Evolutionary conservation across 2,113 vertebrate genomes (phyloP).

Genomic region (Periophthalmodon schlosseri): DNA sequence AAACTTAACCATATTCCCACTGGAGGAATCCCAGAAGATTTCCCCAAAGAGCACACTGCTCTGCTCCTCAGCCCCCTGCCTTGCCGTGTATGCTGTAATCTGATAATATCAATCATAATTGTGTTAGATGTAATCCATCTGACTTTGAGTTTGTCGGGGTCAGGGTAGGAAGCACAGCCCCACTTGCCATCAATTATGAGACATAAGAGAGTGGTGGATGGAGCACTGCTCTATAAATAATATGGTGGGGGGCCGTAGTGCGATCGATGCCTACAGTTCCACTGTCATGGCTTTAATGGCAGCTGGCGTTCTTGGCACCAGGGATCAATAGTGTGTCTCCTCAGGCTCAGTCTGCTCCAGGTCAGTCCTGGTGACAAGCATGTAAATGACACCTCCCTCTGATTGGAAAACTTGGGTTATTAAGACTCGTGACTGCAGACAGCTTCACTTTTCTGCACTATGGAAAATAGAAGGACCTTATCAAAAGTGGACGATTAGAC

Average conservation of each 20-base stretch:
- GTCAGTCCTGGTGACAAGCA: slow-evolving; percentile 52
- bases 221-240: slow-evolving; percentile 88
- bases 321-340: slow-evolving; percentile 85
- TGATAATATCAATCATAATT: slow-evolving; percentile 94
- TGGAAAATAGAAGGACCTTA: background rate
- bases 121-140: slow-evolving; percentile 92
- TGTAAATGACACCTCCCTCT: slow-evolving; percentile 73
- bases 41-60: slow-evolving; percentile 79
- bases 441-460: background rate
- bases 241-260: slow-evolving; percentile 79
- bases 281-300: slow-evolving; percentile 85
- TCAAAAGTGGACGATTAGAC: no score
- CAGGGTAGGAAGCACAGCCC: slow-evolving; percentile 86
- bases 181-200: slow-evolving; percentile 94
- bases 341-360: slow-evolving; percentile 71
- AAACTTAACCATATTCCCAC: slow-evolving; percentile 43
- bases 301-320: slow-evolving; percentile 79
- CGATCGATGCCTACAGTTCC: slow-evolving; percentile 89
- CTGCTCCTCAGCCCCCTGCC: slow-evolving; percentile 65
- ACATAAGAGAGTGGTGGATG: slow-evolving; percentile 83
- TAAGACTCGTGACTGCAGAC: slow-evolving; percentile 45
- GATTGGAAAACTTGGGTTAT: slow-evolving; percentile 61
- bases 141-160: slow-evolving; percentile 88
- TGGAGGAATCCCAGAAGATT: slow-evolving; percentile 52
- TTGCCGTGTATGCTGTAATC: slow-evolving; percentile 78